phyloP scores from a whole-genome alignment of 2,113 vertebrate species.

The Podiceps cristatus region DNA sequence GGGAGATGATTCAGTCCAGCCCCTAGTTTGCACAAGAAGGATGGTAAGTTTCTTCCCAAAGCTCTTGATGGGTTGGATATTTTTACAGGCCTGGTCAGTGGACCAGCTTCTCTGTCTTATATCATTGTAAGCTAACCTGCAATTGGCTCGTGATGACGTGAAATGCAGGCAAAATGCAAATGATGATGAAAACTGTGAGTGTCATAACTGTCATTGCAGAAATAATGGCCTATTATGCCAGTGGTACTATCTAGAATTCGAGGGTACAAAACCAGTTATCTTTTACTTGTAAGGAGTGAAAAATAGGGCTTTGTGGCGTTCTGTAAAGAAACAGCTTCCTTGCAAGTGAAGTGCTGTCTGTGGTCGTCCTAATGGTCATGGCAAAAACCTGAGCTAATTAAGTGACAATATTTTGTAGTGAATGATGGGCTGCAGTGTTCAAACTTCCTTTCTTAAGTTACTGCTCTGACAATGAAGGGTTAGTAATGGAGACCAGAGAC shows the following conservation, averaged over 20 bases:
- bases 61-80: not conserved
- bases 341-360: not conserved
- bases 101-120: not conserved
- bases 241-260: not conserved
- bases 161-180: not conserved
- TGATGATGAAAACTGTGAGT: not conserved
- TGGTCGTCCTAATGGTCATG: not conserved
- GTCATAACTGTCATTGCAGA: not conserved
- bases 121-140: not conserved
- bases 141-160: not conserved
- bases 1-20: not conserved
- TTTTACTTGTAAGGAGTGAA: not conserved
- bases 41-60: not conserved
- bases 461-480: not conserved
- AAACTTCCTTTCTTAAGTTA: not conserved
- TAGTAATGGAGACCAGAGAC: not conserved
- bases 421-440: not conserved
- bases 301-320: not conserved
- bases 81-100: not conserved
- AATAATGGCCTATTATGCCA: not conserved
- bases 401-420: not conserved
- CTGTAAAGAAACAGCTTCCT: not conserved
- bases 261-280: not conserved
- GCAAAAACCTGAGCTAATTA: not conserved
- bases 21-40: not conserved